Conservation (phyloP, 2,797 vertebrate species). For the Platalea minor region DNA sequence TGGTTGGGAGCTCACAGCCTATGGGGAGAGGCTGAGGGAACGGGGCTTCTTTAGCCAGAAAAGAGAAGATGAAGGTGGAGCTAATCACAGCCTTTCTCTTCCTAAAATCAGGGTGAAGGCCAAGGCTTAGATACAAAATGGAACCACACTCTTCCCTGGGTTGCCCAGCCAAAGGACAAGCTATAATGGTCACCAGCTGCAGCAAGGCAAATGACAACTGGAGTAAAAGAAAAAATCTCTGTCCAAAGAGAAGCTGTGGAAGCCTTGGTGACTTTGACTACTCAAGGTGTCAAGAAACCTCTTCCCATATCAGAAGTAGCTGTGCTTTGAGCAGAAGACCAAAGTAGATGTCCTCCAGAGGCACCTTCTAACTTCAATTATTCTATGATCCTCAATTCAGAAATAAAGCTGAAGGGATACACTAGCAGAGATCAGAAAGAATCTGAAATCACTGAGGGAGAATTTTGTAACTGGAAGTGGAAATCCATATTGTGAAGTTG, state of each 20-base stretch:
- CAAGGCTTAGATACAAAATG: background rate
- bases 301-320: background rate
- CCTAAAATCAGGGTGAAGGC: accelerated
- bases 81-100: background rate
- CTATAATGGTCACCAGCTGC: background rate
- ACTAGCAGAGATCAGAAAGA: background rate
- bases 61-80: background rate
- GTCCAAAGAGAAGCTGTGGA: background rate
- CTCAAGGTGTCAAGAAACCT: background rate
- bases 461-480: background rate
- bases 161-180: background rate
- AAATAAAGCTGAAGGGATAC: background rate
- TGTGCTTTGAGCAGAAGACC: background rate
- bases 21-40: background rate
- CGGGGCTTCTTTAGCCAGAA: background rate
- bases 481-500: background rate
- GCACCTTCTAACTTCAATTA: background rate
- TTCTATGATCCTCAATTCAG: background rate
- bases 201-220: background rate
- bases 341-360: background rate
- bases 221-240: background rate
- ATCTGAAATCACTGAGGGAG: background rate
- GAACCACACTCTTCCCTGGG: background rate
- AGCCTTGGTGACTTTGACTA: background rate
- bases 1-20: background rate